phyloP scores from a whole-genome alignment of 2,113 vertebrate genomes.

The Bos javanicus region DNA sequence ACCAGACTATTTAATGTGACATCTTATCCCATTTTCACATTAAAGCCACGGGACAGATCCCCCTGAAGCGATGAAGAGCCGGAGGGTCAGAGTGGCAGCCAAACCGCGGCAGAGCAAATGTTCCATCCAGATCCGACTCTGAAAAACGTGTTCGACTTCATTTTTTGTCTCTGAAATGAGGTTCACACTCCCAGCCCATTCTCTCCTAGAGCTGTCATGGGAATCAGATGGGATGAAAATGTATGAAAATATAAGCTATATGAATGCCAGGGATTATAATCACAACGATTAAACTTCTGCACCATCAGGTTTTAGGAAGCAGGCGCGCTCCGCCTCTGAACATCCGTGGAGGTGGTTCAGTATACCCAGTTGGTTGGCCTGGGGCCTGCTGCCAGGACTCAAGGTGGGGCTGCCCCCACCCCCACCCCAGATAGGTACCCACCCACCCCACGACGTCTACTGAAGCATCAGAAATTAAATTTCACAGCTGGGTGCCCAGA shows the following conservation, averaged over 20 bases:
- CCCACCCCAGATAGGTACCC: background rate
- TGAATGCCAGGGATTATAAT: background rate
- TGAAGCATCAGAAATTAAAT: constrained; percentile 82
- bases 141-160: background rate
- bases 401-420: background rate
- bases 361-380: background rate
- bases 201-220: background rate
- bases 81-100: background rate
- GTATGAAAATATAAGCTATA: background rate
- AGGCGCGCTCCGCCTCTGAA: background rate
- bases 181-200: background rate
- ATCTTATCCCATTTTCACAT: background rate
- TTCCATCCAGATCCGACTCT: background rate
- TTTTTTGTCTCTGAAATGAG: background rate
- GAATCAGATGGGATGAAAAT: background rate
- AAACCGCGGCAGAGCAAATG: background rate
- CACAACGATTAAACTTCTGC: background rate
- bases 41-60: background rate
- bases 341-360: background rate
- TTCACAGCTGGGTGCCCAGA: constrained; percentile 77
- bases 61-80: background rate
- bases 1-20: background rate
- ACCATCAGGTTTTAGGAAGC: background rate
- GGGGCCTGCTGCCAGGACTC: background rate
- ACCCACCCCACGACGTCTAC: background rate